These are phyloP conservation scores for Nyctereutes procyonoides DNA, from an alignment of 2,113 vertebrate species.

Conservation along the genomic window DNA sequence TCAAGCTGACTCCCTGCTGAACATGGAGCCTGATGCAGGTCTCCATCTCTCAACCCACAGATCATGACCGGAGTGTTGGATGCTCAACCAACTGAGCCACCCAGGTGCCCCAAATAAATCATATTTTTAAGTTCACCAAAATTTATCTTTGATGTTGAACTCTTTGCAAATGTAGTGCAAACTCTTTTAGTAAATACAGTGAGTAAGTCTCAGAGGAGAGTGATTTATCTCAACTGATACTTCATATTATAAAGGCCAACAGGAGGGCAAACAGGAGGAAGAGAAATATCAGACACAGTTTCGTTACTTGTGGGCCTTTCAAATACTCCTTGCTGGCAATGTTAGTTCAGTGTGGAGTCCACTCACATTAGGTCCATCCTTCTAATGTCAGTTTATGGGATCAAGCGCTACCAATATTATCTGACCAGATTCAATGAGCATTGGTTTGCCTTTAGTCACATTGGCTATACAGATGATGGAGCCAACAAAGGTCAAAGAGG, in stretches of 20 bases:
- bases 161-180: neutral
- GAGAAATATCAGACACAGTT: neutral
- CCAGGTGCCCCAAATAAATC: neutral
- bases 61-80: neutral
- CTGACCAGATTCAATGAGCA: neutral
- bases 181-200: neutral
- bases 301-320: neutral
- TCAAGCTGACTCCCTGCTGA: neutral
- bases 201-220: neutral
- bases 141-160: constrained; percentile 21
- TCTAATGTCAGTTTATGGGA: neutral
- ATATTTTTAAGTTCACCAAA: constrained; percentile 14
- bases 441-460: neutral
- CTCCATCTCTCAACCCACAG: neutral
- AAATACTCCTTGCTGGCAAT: neutral
- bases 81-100: neutral
- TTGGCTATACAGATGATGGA: neutral
- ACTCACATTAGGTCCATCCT: neutral
- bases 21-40: neutral
- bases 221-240: neutral
- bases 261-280: neutral
- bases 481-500: neutral
- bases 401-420: neutral
- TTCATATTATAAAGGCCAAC: neutral
- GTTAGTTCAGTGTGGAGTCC: neutral